Evolutionary conservation across 2,888 invertebrate genomes (phyloP), one percentile per base, ranked within the genome.

Genomic region (Coenonympha arcania): DNA sequence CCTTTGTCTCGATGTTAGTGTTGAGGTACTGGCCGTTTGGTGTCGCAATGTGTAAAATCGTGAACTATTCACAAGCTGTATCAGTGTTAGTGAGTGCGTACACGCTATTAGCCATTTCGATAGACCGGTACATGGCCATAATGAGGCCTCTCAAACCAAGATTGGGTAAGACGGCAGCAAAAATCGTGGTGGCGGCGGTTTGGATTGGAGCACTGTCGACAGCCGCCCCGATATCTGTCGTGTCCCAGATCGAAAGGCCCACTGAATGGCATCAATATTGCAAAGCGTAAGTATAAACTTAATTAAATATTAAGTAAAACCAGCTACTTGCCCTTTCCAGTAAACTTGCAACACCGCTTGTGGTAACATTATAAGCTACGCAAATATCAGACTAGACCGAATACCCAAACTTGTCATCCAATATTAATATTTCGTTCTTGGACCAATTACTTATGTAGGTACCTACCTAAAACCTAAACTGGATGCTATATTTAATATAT

Each of bases 1-100:
- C 95, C 1, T 95, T 95, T 66, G 90, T 95, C 19, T 90, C 95
- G 8, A 91, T 91, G 64, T 82, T 94, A 42, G 87, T 96, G 59
- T 85, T 95, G 33, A 91, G 92, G 67, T 92, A 94, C 69, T 97
- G 96, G 96, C 95, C 95, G 0, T 97, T 96, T 69, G 95, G 95
- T 1, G 82, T 87, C 13, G 82, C 90, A 30, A 89, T 96, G 79
- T 97, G 96, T 73, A 92, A 93, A 55, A 81, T 93, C 28, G 95
- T 96, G 59, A 93, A 92, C 76, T 95, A 92, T 73, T 90, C 92
- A 1, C 95, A 95, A 77, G 92, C 91, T 1, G 90, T 93, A 37
- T 93, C 93, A 8, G 94, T 93, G 55, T 87, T 93, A 59, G 93
- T 96, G 52, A 94, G 94, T 69, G 95, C 96, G 2, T 96, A 96